These are phyloP conservation scores for Poecilia picta DNA, from an alignment of 2,797 vertebrate genomes.

Conservation along the genomic window DNA sequence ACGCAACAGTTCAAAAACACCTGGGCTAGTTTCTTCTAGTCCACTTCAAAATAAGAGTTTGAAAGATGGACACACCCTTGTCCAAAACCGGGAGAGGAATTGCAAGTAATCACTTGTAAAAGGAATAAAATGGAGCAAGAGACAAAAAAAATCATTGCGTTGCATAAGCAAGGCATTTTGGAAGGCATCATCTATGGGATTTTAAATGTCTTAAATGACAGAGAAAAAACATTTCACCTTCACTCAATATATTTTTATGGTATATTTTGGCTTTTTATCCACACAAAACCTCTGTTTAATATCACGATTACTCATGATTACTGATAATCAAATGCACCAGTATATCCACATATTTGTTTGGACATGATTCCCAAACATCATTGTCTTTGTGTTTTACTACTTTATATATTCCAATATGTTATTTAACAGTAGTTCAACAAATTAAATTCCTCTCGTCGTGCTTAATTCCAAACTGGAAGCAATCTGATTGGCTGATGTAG, in stretches of 20 bases:
- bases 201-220: not conserved
- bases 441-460: too few species aligned
- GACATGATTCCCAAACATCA: too few species aligned
- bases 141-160: not conserved
- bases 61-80: not conserved
- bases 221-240: not conserved
- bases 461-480: too few species aligned
- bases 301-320: too few species aligned
- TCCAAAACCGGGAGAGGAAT: not conserved
- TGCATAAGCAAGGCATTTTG: not conserved
- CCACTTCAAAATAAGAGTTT: not conserved
- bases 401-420: too few species aligned
- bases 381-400: too few species aligned
- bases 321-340: too few species aligned
- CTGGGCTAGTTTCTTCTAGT: not conserved
- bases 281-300: too few species aligned
- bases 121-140: not conserved
- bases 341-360: too few species aligned
- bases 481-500: too few species aligned
- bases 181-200: not conserved
- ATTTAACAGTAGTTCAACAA: too few species aligned
- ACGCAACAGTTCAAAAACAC: not conserved
- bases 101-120: not conserved
- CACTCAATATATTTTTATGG: not conserved
- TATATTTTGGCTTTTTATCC: not conserved